These are phyloP conservation scores for Petrolisthes cinctipes DNA, from an alignment of 2,888 invertebrate species.

Conservation along the genomic window DNA sequence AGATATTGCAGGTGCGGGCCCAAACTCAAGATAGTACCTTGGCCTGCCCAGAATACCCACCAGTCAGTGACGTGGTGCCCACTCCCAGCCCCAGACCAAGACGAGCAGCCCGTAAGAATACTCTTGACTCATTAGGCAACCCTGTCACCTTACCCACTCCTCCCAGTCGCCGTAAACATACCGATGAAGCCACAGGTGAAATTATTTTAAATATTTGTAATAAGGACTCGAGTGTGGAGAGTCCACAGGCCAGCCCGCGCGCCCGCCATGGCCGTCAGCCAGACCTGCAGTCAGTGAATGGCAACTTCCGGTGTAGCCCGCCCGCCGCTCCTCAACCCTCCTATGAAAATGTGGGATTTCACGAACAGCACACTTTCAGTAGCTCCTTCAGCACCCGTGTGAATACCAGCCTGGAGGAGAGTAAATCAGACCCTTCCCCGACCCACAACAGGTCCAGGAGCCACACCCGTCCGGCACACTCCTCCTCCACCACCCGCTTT, in stretches of 20 bases:
- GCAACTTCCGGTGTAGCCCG: constrained; percentile 35
- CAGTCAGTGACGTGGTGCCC: constrained; percentile 27
- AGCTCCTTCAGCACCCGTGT: background rate
- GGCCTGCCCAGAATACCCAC: constrained; percentile 26
- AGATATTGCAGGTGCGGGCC: constrained; percentile 35
- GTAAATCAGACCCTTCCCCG: background rate
- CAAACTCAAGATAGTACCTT: constrained; percentile 24
- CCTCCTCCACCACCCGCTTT: background rate
- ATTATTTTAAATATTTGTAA: constrained; percentile 27
- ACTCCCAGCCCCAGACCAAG: constrained; percentile 46
- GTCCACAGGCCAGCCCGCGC: constrained; percentile 25
- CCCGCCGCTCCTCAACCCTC: constrained; percentile 26
- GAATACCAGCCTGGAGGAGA: background rate
- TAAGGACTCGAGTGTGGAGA: constrained; percentile 19
- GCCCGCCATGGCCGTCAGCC: constrained; percentile 29
- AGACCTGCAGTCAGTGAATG: constrained; percentile 26
- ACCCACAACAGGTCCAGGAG: background rate
- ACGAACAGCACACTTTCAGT: constrained; percentile 25
- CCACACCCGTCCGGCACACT: background rate
- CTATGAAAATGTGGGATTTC: constrained; percentile 35
- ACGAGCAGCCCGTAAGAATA: constrained; percentile 37
- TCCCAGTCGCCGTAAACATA: constrained; percentile 42
- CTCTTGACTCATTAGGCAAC: constrained; percentile 24
- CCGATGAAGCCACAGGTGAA: constrained; percentile 25
- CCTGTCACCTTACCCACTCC: constrained; percentile 40